Percentiles rank a stretch among this genome's conserved stretches.
Evolutionary conservation across 2,888 invertebrate genomes (phyloP).

Genomic region (Pharmacophagus antenor): DNA sequence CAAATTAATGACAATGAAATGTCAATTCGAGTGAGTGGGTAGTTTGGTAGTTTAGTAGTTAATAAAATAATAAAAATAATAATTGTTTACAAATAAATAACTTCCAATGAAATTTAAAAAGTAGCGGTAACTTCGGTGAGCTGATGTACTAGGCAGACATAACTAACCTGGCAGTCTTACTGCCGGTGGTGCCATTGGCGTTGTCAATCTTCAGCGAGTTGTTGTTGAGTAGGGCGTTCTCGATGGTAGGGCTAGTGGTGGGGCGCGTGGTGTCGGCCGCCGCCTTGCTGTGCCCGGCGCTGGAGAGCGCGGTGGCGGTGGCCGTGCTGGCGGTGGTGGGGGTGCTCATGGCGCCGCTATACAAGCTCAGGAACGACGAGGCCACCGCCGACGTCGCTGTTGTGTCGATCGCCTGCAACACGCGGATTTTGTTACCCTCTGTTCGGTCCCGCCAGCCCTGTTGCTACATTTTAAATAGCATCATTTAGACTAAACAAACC

Average conservation of each 20-base stretch:
- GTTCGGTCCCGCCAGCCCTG: too few relatives aligned
- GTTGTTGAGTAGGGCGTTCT: slow-evolving; percentile 66
- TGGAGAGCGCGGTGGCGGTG: slow-evolving; percentile 45
- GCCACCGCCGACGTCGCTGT: slow-evolving; percentile 79
- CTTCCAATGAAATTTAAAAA: too few relatives aligned
- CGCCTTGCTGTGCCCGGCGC: slow-evolving; percentile 61
- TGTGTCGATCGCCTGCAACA: slow-evolving; percentile 78
- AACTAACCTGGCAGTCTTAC: slow-evolving; percentile 70
- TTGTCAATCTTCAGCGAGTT: slow-evolving; percentile 73
- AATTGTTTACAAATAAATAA: too few relatives aligned
- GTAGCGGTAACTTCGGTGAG: too few relatives aligned
- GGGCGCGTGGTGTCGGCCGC: slow-evolving; percentile 65
- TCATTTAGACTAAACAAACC: too few relatives aligned
- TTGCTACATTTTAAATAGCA: too few relatives aligned
- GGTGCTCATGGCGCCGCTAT: slow-evolving; percentile 75
- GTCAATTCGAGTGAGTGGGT: too few relatives aligned
- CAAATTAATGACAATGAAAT: too few relatives aligned
- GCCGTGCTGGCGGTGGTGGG: slow-evolving; percentile 60
- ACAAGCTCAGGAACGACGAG: slow-evolving; percentile 75
- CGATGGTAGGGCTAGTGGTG: slow-evolving; percentile 62
- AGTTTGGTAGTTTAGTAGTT: too few relatives aligned
- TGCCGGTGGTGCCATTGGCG: slow-evolving; percentile 72
- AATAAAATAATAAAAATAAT: too few relatives aligned
- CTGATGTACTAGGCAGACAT: too few relatives aligned
- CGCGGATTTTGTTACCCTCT: background rate